These are phyloP conservation scores for Micrasema minimum DNA, from an alignment of 1,140 invertebrate genomes.

Conservation along the genomic window DNA sequence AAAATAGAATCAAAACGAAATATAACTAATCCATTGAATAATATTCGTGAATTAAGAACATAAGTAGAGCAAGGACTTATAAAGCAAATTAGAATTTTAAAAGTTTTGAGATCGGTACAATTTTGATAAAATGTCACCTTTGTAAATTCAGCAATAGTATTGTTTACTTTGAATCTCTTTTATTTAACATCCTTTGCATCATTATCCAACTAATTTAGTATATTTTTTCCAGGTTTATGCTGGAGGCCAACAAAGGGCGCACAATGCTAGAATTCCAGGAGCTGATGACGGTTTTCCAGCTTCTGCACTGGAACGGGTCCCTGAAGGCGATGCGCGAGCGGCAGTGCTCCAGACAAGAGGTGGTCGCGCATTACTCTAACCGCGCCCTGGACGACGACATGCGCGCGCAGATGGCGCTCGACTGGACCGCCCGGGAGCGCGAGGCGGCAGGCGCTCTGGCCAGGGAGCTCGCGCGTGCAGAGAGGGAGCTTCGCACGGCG, in stretches of 20 bases:
- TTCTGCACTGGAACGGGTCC: constrained; percentile 96
- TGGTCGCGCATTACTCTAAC: constrained; percentile 94
- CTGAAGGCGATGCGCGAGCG: constrained; percentile 91
- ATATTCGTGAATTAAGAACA: too few species aligned
- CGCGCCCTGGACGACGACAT: constrained; percentile 92
- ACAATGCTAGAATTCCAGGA: constrained; percentile 98
- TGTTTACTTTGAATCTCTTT: too few species aligned
- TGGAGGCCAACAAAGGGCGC: constrained; percentile 91
- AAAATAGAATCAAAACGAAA: too few species aligned
- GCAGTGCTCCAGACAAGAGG: constrained; percentile 94
- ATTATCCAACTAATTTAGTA: too few species aligned
- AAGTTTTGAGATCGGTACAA: too few species aligned
- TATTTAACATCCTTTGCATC: too few species aligned
- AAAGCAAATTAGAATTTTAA: too few species aligned
- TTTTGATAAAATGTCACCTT: too few species aligned
- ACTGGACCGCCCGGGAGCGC: constrained; percentile 92
- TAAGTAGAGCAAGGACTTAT: too few species aligned
- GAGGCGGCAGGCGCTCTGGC: constrained; percentile 84
- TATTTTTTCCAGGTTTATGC: constrained; percentile 77
- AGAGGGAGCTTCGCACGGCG: constrained; percentile 90
- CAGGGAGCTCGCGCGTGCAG: constrained; percentile 83
- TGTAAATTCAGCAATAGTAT: too few species aligned
- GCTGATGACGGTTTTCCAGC: constrained; percentile 95
- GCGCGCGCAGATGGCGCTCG: constrained; percentile 94
- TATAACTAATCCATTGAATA: too few species aligned